A percentile compares a stretch with the other conserved stretches of the same genome.
These are phyloP conservation scores for Acanthurus lineatus DNA, from an alignment of 2,797 vertebrate species.

Conservation along the genomic window DNA sequence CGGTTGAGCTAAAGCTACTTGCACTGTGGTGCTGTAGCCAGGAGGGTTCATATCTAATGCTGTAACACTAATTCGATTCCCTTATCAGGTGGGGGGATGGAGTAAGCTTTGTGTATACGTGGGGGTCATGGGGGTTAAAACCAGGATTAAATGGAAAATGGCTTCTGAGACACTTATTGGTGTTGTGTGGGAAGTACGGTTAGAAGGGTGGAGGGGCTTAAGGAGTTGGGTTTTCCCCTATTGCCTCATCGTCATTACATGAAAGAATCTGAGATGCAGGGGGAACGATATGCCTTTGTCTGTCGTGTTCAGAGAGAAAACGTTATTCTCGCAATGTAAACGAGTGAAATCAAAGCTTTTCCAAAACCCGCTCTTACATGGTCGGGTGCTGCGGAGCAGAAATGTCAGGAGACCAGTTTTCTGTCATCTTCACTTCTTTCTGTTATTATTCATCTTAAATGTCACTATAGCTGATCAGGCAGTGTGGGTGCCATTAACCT, in stretches of 20 bases:
- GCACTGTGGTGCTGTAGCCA: constrained; percentile 6
- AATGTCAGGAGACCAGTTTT: constrained; percentile 15
- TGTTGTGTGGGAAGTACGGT: constrained; percentile 63
- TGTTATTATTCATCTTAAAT: constrained; percentile 20
- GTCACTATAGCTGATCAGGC: not conserved
- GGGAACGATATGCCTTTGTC: no score
- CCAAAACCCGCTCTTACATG: not conserved
- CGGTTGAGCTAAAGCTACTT: constrained; percentile 24
- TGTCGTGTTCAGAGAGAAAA: no score
- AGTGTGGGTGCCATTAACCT: not conserved
- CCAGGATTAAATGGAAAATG: constrained; percentile 75
- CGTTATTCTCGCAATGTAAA: not conserved
- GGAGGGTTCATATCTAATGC: constrained; percentile 46
- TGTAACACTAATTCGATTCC: constrained; percentile 64
- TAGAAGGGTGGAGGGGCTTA: not conserved
- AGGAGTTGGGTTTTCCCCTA: not conserved
- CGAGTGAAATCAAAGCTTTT: constrained; percentile 15
- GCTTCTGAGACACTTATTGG: constrained; percentile 54
- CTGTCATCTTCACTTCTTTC: constrained; percentile 23
- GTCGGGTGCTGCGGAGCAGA: not conserved
- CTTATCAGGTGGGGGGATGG: constrained; percentile 51
- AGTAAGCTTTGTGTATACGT: constrained; percentile 45
- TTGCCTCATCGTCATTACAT: constrained; percentile 49
- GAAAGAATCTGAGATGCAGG: constrained; percentile 21
- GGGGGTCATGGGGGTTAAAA: constrained; percentile 71